Evolutionary conservation across 2,113 vertebrate species (phyloP).

Genomic region (Trichechus manatus): DNA sequence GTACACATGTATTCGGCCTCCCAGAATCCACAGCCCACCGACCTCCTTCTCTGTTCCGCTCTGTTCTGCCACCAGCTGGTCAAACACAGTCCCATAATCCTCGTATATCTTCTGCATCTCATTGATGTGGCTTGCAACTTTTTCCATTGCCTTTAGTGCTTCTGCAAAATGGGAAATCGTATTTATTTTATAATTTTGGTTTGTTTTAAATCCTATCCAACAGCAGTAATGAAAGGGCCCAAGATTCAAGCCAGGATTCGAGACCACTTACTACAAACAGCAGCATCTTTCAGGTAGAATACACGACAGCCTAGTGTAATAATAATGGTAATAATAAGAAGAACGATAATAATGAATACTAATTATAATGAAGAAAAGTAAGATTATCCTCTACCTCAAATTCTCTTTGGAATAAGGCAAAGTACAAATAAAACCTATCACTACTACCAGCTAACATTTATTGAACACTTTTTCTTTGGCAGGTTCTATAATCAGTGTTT

Average conservation of each 20-base stretch:
- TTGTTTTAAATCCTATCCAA: neutral
- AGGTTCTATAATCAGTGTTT: rapidly evolving
- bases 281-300: rapidly evolving
- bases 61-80: slow-evolving; percentile 97
- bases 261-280: neutral
- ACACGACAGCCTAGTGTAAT: neutral
- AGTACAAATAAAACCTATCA: neutral
- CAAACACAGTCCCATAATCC: slow-evolving; percentile 97
- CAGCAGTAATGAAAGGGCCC: neutral
- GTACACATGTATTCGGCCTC: neutral
- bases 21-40: neutral
- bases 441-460: neutral
- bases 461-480: neutral
- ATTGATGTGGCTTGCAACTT: slow-evolving; percentile 99
- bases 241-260: neutral
- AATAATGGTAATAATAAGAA: too few relatives aligned
- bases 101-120: slow-evolving; percentile 99
- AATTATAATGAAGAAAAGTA: neutral
- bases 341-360: neutral
- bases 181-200: neutral
- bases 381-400: neutral
- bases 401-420: neutral
- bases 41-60: slow-evolving; percentile 96
- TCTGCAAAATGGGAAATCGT: slow-evolving; percentile 87
- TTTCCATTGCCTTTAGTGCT: slow-evolving; percentile 98